Percentiles rank a stretch among this genome's conserved stretches.
phyloP scores from a whole-genome alignment of 2,888 invertebrate genomes.

The Nebria brevicollis region DNA sequence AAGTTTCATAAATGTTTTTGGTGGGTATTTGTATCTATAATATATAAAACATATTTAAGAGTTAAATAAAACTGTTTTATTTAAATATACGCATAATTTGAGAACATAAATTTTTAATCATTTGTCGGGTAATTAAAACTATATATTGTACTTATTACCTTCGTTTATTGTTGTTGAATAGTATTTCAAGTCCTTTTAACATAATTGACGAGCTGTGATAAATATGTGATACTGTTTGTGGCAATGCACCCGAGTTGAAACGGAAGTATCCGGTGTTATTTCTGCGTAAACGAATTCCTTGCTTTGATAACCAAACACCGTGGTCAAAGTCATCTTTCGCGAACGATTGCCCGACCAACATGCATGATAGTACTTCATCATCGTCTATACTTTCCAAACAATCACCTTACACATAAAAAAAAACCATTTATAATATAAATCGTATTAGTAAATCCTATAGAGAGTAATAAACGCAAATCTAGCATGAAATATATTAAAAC shows the following conservation, averaged over 20 bases:
- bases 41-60: not conserved
- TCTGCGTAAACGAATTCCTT: constrained; percentile 20
- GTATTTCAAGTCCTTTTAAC: constrained; percentile 31
- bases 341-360: constrained; percentile 18
- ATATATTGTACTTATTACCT: not conserved
- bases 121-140: too few species aligned
- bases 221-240: constrained; percentile 4
- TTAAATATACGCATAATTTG: not conserved
- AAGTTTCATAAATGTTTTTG: constrained; percentile 49
- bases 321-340: constrained; percentile 17
- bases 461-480: too few species aligned
- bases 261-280: constrained; percentile 34
- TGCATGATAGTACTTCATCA: not conserved
- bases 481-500: too few species aligned
- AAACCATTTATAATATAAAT: not conserved
- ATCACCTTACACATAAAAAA: not conserved
- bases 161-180: constrained; percentile 15
- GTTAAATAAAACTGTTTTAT: not conserved
- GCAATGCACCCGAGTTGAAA: constrained; percentile 18
- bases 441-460: too few species aligned
- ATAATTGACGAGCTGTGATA: constrained; percentile 20
- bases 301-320: constrained; percentile 15
- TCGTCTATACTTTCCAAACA: not conserved
- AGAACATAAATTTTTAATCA: too few species aligned
- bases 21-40: constrained; percentile 17